Evolutionary conservation across 2,113 vertebrate genomes (phyloP), one percentile per base, ranked within the genome.

Genomic region (Oostethus manadensis): DNA sequence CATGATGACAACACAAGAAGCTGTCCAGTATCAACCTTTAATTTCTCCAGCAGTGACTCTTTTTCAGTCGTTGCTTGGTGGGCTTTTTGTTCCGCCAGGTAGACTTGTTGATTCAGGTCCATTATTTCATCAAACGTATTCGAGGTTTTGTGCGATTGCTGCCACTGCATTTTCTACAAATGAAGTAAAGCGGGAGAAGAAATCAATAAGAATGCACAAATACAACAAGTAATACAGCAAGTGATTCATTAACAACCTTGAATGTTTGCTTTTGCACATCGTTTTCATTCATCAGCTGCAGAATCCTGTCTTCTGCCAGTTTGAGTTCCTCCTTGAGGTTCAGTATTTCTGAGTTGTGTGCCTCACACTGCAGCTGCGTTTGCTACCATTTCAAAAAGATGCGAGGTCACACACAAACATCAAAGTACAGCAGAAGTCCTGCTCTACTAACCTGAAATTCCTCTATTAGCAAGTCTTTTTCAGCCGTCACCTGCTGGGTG

Each of bases 381-480:
- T 17, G 15, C 23, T 16, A 33, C 4, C 15, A 6, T 10, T 8
- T 5, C 9, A 38, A 35, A 38, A 54, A 6, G 16, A 54, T 20
- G 22, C 11, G 33, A 2, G 3, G 16, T 20, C 21, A 3, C 2
- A 26, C 18, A 22, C 20, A 50, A 15, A 8, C 1, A 4, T 1
- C 1, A 22, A 21, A 14, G 20, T 48, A 15, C 6, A 2, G 5
- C 14, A 8, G 14, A 21, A 13, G 10, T 48, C 9, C 10, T 48
- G n/a, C n/a, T 18, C 2, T 22, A 94, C 94, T n/a, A 21, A 84
- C 84, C 89, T 93, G 91, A 51, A 96, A 74, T 76, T 91, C 91
- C 63, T 94, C 93, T 76, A 68, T 87, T 53, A 98, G 88, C 1
- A 76, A 48, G 53, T 97, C 93, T 73, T 90, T 93, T 79, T 99